Percentiles rank a stretch among this genome's conserved stretches.
These are phyloP conservation scores for Takifugu flavidus DNA, from an alignment of 2,113 vertebrate species.

Conservation along the genomic window DNA sequence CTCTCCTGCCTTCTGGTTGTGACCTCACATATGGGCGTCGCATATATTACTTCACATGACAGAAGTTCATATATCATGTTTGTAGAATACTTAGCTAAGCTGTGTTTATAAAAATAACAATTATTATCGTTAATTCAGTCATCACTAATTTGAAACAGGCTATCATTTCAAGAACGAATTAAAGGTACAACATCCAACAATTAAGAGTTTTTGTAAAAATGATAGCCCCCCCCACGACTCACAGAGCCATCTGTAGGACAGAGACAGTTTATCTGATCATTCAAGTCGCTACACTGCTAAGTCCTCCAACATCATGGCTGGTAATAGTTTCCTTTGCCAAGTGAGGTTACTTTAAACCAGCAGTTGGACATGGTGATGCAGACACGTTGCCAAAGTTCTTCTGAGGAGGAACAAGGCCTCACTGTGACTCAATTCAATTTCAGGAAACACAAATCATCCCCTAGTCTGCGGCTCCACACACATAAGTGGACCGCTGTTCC, in stretches of 20 bases:
- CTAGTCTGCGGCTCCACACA: neutral
- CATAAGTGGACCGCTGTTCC: conserved; percentile 11
- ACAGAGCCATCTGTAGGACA: conserved; percentile 6
- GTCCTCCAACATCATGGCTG: conserved; percentile 28
- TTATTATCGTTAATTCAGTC: no score
- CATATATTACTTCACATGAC: conserved; percentile 44
- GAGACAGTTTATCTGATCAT: conserved; percentile 46
- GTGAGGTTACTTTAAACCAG: conserved; percentile 17
- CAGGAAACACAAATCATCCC: neutral
- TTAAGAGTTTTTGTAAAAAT: no score
- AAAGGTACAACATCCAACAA: no score
- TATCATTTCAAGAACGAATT: no score
- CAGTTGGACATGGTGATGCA: no score
- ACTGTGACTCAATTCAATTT: neutral
- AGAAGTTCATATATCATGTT: conserved; percentile 14
- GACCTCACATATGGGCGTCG: conserved; percentile 56
- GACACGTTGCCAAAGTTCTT: no score
- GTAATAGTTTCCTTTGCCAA: conserved; percentile 31
- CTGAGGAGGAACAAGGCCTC: no score
- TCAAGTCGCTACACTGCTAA: conserved; percentile 41
- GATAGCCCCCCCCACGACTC: no score
- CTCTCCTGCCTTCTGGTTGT: conserved; percentile 47
- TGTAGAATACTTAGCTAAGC: neutral
- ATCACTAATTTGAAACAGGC: no score
- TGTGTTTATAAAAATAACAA: no score